Conservation (phyloP, 2,113 vertebrate species). For the Regulus satrapa region DNA sequence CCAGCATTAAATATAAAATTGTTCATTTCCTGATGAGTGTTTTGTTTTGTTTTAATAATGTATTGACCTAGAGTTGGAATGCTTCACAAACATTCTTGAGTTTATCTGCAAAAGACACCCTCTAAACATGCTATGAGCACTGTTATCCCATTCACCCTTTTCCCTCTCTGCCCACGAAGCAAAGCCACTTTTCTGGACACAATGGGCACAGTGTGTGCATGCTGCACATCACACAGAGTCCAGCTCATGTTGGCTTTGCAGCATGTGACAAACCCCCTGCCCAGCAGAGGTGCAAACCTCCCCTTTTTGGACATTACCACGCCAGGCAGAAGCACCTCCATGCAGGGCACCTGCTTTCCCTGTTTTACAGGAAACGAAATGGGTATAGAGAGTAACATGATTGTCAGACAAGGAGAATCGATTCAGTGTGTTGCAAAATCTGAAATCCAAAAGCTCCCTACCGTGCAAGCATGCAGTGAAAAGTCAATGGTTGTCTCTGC, state of each 20-base stretch:
- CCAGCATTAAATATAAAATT: not conserved
- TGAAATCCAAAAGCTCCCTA: not conserved
- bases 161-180: not conserved
- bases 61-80: not conserved
- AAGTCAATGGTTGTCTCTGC: not conserved
- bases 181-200: not conserved
- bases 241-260: rapidly evolving
- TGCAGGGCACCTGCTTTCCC: not conserved
- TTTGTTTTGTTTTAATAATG: not conserved
- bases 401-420: not conserved
- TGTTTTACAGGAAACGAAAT: not conserved
- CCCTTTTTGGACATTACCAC: not conserved
- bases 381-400: not conserved
- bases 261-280: not conserved
- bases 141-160: not conserved
- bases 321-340: not conserved
- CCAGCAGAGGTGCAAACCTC: not conserved
- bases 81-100: not conserved
- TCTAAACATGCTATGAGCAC: not conserved
- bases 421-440: not conserved
- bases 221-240: not conserved
- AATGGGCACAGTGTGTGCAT: not conserved
- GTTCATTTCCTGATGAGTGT: not conserved
- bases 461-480: not conserved
- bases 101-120: not conserved